Conservation (phyloP, 2,797 vertebrate genomes). For the Lutra lutra region DNA sequence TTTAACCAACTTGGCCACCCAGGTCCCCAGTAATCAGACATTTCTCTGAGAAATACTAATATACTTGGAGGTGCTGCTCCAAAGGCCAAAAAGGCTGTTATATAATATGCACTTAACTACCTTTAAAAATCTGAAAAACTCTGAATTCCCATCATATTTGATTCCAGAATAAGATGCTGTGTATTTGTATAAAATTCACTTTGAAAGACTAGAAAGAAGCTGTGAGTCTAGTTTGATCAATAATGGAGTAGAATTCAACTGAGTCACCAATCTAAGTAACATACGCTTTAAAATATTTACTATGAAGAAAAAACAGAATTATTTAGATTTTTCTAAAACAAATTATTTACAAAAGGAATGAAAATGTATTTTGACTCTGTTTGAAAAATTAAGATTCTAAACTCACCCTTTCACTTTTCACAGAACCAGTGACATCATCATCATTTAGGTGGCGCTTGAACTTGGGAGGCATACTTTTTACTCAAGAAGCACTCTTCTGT, state of each 20-base stretch:
- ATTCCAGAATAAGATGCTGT: not conserved
- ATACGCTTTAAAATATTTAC: not conserved
- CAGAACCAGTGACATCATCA: constrained; percentile 97
- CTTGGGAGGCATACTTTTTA: constrained; percentile 94
- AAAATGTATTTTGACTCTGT: not conserved
- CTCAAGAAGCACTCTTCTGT: constrained; percentile 32
- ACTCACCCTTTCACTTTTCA: constrained; percentile 98
- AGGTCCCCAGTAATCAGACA: not conserved
- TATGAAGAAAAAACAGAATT: constrained; percentile 12
- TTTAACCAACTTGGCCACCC: not conserved
- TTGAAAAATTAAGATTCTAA: constrained; percentile 31
- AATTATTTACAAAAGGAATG: constrained; percentile 4
- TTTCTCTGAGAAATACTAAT: constrained; percentile 18
- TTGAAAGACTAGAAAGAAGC: constrained; percentile 26
- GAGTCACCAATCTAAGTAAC: not conserved
- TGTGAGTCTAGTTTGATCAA: not conserved
- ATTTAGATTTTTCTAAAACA: constrained; percentile 1
- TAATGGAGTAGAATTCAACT: not conserved
- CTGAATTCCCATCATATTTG: not conserved
- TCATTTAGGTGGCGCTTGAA: constrained; percentile 98
- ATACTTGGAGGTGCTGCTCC: not conserved
- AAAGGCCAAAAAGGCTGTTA: not conserved
- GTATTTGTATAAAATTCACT: not conserved
- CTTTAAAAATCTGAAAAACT: constrained; percentile 43
- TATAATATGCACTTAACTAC: not conserved